Conservation (phyloP, 2,888 invertebrate genomes). For the Microctonus brassicae region DNA sequence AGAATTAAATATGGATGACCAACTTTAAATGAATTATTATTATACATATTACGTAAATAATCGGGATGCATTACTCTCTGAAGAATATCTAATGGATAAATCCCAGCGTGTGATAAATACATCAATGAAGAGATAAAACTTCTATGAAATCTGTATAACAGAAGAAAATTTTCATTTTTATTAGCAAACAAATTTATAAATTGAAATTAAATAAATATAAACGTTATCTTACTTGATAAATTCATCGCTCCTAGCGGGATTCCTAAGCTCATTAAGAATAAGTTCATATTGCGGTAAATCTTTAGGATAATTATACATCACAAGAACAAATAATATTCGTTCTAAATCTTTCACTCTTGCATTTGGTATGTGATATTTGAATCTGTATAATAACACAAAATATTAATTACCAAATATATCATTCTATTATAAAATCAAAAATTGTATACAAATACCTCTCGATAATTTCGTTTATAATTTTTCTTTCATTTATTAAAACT, state of each 20-base stretch:
- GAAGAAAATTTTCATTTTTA: too few species aligned
- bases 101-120: constrained; percentile 45
- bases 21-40: constrained; percentile 66
- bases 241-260: constrained; percentile 73
- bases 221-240: constrained; percentile 62
- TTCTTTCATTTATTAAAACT: constrained; percentile 70
- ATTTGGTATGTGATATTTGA: constrained; percentile 69
- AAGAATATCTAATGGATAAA: constrained; percentile 69
- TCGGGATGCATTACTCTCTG: constrained; percentile 73
- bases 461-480: constrained; percentile 71
- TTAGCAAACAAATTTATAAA: background rate
- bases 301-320: constrained; percentile 74
- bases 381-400: constrained; percentile 53
- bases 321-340: constrained; percentile 75
- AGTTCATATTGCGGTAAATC: constrained; percentile 69
- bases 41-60: constrained; percentile 74
- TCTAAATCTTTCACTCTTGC: constrained; percentile 83
- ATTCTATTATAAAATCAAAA: constrained; percentile 3
- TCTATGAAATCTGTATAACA: constrained; percentile 46
- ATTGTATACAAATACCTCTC: constrained; percentile 57
- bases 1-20: constrained; percentile 77
- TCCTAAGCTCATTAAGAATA: constrained; percentile 71
- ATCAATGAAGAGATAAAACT: constrained; percentile 38
- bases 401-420: constrained; percentile 2
- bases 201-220: background rate